Percentiles rank a stretch among this genome's conserved stretches.
phyloP scores from a whole-genome alignment of 2,888 invertebrate genomes.

The Chrysolina oricalcia region DNA sequence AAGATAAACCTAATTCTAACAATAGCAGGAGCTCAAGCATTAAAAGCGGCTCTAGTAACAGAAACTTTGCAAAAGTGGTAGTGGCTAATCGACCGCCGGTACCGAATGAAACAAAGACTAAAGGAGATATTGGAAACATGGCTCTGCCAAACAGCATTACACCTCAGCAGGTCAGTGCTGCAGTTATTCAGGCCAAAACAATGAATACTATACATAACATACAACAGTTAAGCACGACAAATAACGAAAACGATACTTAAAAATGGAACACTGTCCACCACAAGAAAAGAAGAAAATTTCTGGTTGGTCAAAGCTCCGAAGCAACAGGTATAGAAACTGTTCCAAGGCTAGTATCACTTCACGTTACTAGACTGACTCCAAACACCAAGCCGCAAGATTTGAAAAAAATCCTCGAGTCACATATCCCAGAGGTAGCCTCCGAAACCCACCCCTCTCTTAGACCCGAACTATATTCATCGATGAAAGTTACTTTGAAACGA shows the following conservation, averaged over 20 bases:
- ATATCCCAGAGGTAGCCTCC: constrained; percentile 25
- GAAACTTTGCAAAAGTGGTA: too few relatives aligned
- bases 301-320: constrained; percentile 25
- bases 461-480: constrained; percentile 20
- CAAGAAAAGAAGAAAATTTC: constrained; percentile 20
- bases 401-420: constrained; percentile 21
- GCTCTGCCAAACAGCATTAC: constrained; percentile 3
- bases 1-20: too few relatives aligned
- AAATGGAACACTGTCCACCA: constrained; percentile 25
- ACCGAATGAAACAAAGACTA: constrained; percentile 19
- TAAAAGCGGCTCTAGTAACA: too few relatives aligned
- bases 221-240: constrained; percentile 21
- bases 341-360: constrained; percentile 20
- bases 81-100: constrained; percentile 4
- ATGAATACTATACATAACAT: constrained; percentile 16
- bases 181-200: constrained; percentile 21
- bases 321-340: constrained; percentile 25
- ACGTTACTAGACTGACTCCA: constrained; percentile 18
- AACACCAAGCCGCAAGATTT: constrained; percentile 11
- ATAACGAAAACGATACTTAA: constrained; percentile 15
- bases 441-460: constrained; percentile 19
- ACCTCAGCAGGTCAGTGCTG: constrained; percentile 24
- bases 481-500: constrained; percentile 20
- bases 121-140: constrained; percentile 8
- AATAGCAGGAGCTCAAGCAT: too few relatives aligned